Evolutionary conservation across 1,140 invertebrate genomes (phyloP), one percentile per base, ranked within the genome.

Genomic region (Caenorhabditis remanei): DNA sequence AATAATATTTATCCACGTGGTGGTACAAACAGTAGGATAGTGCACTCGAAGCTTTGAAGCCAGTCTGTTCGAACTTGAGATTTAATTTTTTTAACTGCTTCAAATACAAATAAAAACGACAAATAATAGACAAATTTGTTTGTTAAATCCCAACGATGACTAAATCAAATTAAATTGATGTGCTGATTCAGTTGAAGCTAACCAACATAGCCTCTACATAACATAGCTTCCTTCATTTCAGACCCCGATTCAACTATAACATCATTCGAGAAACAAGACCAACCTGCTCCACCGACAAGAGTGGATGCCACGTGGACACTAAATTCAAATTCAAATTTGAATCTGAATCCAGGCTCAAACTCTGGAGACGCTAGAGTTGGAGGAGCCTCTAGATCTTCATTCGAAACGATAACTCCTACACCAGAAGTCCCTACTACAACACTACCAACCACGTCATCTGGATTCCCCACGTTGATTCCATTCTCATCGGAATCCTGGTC

Each of bases 301-400:
- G 61, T 32, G 9, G 61, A 32, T 2, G 61, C 61, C 65, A 71
- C 65, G 40, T 71, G 40, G 43, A 71, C 16, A 46, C 24, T 41
- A 11, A 16, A 65, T 6, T 40, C 63, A 7, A 32, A 65, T 65
- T 65, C 63, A 7, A n/a, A n/a, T n/a, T n/a, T n/a, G n/a, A n/a
- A n/a, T n/a, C n/a, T n/a, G n/a, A n/a, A n/a, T n/a, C n/a, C n/a
- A n/a, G n/a, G n/a, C n/a, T n/a, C n/a, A n/a, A 79, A 79, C 14
- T 79, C 71, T 53, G 71, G 71, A 53, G 71, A 79, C 24, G 71
- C 65, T 32, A 63, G 61, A 63, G n/a, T 58, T n/a, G n/a, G n/a
- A n/a, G n/a, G n/a, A n/a, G n/a, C n/a, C n/a, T n/a, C n/a, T n/a
- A n/a, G n/a, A n/a, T n/a, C n/a, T n/a, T n/a, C n/a, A n/a, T n/a